Evolutionary conservation across 2,888 invertebrate genomes (phyloP), one percentile per base, ranked within the genome.

Genomic region (Calameuta filiformis): DNA sequence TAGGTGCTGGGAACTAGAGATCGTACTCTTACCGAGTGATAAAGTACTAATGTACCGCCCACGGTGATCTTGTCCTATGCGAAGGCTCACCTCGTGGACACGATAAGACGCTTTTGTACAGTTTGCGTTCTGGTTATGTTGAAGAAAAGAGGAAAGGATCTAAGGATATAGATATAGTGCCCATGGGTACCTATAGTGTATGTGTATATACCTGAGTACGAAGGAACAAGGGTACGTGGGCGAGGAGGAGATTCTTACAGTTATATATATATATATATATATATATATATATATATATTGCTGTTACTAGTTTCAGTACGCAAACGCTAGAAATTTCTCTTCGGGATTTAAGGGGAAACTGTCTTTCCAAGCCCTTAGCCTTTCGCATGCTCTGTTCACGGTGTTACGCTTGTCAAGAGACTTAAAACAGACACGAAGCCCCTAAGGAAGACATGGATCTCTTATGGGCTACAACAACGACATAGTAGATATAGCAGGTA

Each of bases 1-100:
- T 56, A 23, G 56, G 23, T 56, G 56, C 56, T 23, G 56, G 56
- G 15, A 15, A 56, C 56, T 56, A 23, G 56, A 56, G 56, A 56
- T 56, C 23, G 6, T 23, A 56, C 56, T 56, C 9, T 56, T 23
- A 56, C 56, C 56, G 23, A 56, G 76, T 76, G 82, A 82, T 83
- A 56, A 56, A 81, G 80, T 80, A 82, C 82, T 82, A 80, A 85
- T 83, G 83, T 79, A 80, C 80, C 82, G 82, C 85, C 82, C 77
- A 85, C 85, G 82, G 80, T 75, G 34, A 68, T 56, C 79, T 77
- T 82, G 85, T 83, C 81, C 76, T 76, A 79, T 78, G 68, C 78
- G 77, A 81, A 82, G 81, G 80, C 75, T 83, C 68, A 79, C 78
- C 73, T 78, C 77, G 76, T 76, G 75, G 56, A 56, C 77, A 56